A percentile compares a stretch with the other conserved stretches of the same genome.
Conservation (phyloP, 2,797 vertebrate species). For the Lacerta agilis region DNA sequence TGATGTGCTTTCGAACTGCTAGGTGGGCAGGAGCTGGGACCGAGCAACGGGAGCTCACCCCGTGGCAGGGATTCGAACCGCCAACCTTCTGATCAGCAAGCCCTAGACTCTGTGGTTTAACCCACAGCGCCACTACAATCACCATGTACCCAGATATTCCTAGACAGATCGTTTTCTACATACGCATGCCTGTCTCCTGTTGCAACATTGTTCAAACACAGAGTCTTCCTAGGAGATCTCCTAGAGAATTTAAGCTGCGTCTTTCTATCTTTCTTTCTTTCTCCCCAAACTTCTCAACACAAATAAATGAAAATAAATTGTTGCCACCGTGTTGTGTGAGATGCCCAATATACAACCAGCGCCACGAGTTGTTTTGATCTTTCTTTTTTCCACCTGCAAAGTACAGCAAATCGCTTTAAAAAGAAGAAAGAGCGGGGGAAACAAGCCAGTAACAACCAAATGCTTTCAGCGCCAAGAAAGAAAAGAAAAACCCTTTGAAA, state of each 20-base stretch:
- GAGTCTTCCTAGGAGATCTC: background rate
- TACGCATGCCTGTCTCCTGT: background rate
- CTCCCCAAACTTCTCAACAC: no score
- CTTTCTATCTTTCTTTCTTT: no score
- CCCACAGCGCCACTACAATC: no score
- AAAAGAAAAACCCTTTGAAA: conserved; percentile 66
- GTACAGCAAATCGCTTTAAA: background rate
- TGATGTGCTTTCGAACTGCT: no score
- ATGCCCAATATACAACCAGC: no score
- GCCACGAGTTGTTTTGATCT: background rate
- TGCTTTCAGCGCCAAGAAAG: background rate
- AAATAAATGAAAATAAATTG: conserved; percentile 1
- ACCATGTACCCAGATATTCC: background rate
- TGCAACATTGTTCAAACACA: background rate
- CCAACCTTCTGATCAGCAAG: no score
- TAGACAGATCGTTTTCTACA: background rate
- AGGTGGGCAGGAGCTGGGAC: no score
- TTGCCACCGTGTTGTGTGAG: background rate
- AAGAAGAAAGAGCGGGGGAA: background rate
- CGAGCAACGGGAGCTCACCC: no score
- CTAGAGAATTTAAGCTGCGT: background rate
- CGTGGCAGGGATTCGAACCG: no score
- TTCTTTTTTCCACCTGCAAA: background rate
- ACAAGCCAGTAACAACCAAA: background rate
- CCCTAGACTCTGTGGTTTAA: no score